Evolutionary conservation across 2,888 invertebrate genomes (phyloP).

Genomic region (Sycophila texana): DNA sequence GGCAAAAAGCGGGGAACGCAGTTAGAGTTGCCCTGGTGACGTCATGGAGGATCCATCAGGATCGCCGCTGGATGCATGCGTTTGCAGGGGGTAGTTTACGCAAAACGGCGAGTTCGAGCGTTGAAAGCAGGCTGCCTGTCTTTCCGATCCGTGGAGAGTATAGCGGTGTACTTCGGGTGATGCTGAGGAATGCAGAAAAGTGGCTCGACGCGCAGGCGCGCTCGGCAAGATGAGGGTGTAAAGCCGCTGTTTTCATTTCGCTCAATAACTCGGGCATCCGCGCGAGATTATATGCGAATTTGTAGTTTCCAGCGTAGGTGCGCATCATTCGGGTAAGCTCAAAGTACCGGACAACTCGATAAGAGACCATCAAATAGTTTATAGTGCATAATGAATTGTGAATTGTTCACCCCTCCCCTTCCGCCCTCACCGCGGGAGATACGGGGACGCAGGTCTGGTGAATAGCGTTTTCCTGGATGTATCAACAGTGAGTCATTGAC

Average conservation of each 20-base stretch:
- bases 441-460: neutral
- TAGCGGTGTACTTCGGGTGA: neutral
- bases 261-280: constrained; percentile 7
- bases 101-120: neutral
- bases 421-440: neutral
- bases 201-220: neutral
- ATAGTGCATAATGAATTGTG: constrained; percentile 42
- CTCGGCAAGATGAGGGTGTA: neutral
- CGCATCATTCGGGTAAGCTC: neutral
- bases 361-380: constrained; percentile 35
- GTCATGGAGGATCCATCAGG: neutral
- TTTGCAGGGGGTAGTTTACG: neutral
- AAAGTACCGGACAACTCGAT: neutral
- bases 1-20: neutral
- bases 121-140: neutral
- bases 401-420: constrained; percentile 22
- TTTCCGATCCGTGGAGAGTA: neutral
- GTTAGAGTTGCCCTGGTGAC: constrained; percentile 11
- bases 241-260: constrained; percentile 13
- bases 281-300: constrained; percentile 10
- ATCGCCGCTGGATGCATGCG: neutral
- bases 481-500: constrained; percentile 35
- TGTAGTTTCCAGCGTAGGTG: neutral
- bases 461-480: constrained; percentile 13
- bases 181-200: neutral